Conservation (phyloP, 2,797 vertebrate genomes). For the Perodicticus potto region DNA sequence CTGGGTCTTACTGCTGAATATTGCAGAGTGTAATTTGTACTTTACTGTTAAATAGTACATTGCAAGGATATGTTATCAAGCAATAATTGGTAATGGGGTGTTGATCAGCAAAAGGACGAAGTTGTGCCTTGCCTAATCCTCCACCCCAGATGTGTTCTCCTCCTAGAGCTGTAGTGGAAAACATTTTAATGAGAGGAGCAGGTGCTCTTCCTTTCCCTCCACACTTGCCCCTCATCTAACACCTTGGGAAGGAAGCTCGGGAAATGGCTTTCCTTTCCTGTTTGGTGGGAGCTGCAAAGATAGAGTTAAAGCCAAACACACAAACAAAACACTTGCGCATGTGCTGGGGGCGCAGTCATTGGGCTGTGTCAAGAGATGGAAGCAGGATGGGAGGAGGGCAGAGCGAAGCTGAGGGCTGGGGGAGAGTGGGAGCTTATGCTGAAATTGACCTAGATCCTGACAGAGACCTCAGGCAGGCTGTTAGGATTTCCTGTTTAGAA, state of each 20-base stretch:
- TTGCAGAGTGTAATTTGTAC: neutral
- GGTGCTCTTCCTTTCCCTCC: neutral
- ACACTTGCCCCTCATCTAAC: neutral
- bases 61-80: neutral
- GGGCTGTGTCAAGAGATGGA: neutral
- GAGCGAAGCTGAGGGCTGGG: neutral
- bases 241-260: slow-evolving; percentile 62
- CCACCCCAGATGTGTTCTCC: neutral
- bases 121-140: neutral
- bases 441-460: slow-evolving; percentile 72
- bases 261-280: slow-evolving; percentile 59
- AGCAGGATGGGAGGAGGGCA: neutral
- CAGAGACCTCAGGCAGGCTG: slow-evolving; percentile 65
- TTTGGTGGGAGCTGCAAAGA: neutral
- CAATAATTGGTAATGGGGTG: neutral
- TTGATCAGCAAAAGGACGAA: neutral
- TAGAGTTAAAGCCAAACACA: neutral
- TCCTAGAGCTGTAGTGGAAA: neutral
- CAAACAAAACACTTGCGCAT: neutral
- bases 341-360: neutral
- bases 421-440: slow-evolving; percentile 31
- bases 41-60: neutral
- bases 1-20: neutral
- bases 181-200: slow-evolving; percentile 31
- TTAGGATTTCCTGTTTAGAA: slow-evolving; percentile 80